Base-by-base conservation (phyloP, 1,140 invertebrate genomes). In the Mya arenaria region DNA sequence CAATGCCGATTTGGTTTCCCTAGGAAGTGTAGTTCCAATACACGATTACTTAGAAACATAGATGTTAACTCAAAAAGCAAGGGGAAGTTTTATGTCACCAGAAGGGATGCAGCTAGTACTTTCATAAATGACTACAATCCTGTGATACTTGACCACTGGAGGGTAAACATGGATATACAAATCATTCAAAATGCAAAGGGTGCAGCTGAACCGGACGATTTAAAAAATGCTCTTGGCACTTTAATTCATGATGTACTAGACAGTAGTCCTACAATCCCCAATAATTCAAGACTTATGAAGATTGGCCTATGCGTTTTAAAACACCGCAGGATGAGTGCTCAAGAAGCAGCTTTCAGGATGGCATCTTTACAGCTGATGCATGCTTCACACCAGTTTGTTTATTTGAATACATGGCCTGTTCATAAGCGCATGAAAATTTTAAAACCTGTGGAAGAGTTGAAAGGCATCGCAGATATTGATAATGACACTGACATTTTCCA, bases 121-220 rank as follows among this genome's bases (percentile, higher is more conserved):
- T 58, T 69, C 13, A 80, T 85, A 19, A 84, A 85, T 74, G 25
- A 28, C 8, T 85, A 74, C 30, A 85, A 84, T 75, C 58, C 81
- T 32, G 58, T 23, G 4, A 62, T 81, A 15, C 55, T 85, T 8
- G n/a, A 37, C n/a, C 19, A 80, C 32, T 84, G 83, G 73, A 10
- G 58, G 32, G 84, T 75, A 73, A 85, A 85, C 62, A 84, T 84
- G 82, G 84, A 85, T 48, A 80, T 84, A 28, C 84, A 83, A 55
- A 41, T 83, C 4, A 73, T 84, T 23, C 10, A 52, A 6, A 69
- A 78, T 62, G 82, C 82, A 55, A 62, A 83, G 44, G 60, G 73
- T 13, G 84, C 82, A 48, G 84, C 75, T 44, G 82, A 85, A 71
- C 81, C 81, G 5, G 77, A 75, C 52, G 81, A 84, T n/a, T 41